Base-by-base conservation (phyloP, 2,797 vertebrate genomes). In the Argyrosomus regius region DNA sequence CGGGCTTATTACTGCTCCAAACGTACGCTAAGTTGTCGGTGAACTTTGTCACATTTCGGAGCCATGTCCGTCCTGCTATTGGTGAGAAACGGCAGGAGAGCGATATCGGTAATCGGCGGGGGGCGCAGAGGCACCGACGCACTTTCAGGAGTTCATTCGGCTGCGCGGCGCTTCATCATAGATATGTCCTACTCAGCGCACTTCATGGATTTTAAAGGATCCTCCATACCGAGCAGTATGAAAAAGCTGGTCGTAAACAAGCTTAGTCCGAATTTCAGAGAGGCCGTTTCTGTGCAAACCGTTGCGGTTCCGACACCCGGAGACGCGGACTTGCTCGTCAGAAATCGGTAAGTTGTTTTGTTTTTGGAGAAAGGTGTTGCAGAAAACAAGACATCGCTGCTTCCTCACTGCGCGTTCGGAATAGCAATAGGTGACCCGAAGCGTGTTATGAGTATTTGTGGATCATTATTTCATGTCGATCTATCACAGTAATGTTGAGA, bases 201-300 rank as follows among this genome's bases (percentile, higher is more conserved):
- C 95, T 98, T 98, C 94, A 96, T 98, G 97, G 98, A 98, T 95
- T 97, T 97, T 83, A 93, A 95, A 83, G 96, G 96, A 82, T 97
- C 97, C 49, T 95, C 96, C 81, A 97, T 98, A 92, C 95, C 97
- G 88, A 94, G 92, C 91, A 80, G 87, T 81, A 98, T 98, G 97
- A 96, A 95, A 86, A 98, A 97, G 94, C 96, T 98, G 94, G 90
- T 96, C 74, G 97, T 95, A 41, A 96, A 95, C 43, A 95, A 94
- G 93, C 96, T 97, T n/a, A 97, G 96, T 90, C 92, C 95, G 20
- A 90, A 96, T 95, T 97, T 98, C 94, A 91, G 93, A 81, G 95
- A 97, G 90, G 97, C 97, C 45, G 97, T 97, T 9, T 86, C 90
- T 56, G 56, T 96, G 77, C 95, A 83, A 75, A 95, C 93, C 72